These are phyloP conservation scores for Eurois occulta DNA, from an alignment of 2,888 invertebrate species.

Conservation along the genomic window DNA sequence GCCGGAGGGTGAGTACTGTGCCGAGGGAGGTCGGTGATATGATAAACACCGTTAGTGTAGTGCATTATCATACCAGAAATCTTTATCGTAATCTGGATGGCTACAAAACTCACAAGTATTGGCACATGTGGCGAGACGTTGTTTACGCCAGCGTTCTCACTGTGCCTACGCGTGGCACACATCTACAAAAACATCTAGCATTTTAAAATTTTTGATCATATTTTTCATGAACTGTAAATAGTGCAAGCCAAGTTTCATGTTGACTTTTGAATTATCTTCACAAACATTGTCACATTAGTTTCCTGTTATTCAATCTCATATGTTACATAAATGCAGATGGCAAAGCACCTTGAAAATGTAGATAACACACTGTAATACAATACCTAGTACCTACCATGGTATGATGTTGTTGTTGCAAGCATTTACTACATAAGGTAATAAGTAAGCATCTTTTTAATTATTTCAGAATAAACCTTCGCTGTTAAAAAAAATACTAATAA, in stretches of 20 bases:
- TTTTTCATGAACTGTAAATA: conserved; percentile 5
- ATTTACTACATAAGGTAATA: neutral
- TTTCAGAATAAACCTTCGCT: neutral
- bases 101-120: conserved; percentile 63
- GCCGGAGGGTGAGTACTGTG: conserved; percentile 96
- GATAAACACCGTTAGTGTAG: conserved; percentile 42
- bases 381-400: neutral
- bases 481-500: neutral
- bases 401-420: conserved; percentile 14
- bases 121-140: conserved; percentile 78
- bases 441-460: neutral
- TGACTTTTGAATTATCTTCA: neutral
- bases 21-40: conserved; percentile 53
- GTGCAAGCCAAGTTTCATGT: neutral
- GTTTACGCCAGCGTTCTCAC: conserved; percentile 75
- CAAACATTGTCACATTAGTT: conserved; percentile 28
- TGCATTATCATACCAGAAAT: conserved; percentile 66
- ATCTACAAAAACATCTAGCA: conserved; percentile 38
- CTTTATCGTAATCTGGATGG: conserved; percentile 66
- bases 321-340: conserved; percentile 49
- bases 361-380: conserved; percentile 22
- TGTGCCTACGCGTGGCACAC: conserved; percentile 69
- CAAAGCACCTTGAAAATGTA: conserved; percentile 49
- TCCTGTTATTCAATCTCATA: conserved; percentile 33
- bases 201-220: conserved; percentile 3